A percentile compares a stretch with the other conserved stretches of the same genome.
These are phyloP conservation scores for Macrocentrus cingulum DNA, from an alignment of 1,140 invertebrate genomes.

Conservation along the genomic window DNA sequence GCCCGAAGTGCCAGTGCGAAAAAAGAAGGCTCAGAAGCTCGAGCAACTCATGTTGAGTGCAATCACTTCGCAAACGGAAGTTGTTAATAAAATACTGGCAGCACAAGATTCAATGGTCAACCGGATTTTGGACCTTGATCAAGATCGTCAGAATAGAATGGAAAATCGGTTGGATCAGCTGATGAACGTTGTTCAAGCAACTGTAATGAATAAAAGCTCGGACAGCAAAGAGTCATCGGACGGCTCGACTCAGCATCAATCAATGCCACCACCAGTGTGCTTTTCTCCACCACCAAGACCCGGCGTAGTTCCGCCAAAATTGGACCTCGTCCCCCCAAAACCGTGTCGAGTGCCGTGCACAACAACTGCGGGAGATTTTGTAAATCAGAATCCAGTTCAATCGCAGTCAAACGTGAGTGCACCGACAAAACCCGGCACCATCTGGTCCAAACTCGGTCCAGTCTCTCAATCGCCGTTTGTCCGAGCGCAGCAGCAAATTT, in stretches of 20 bases:
- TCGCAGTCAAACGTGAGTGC: slow-evolving; percentile 49
- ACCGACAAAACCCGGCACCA: slow-evolving; percentile 45
- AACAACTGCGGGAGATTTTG: slow-evolving; percentile 36
- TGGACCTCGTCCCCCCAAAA: slow-evolving; percentile 54
- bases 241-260: background rate
- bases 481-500: slow-evolving; percentile 52
- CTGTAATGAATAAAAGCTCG: slow-evolving; percentile 44
- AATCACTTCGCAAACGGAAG: slow-evolving; percentile 55
- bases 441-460: slow-evolving; percentile 54
- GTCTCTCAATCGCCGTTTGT: slow-evolving; percentile 57
- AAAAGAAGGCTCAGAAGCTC: slow-evolving; percentile 54
- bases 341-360: slow-evolving; percentile 55
- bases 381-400: slow-evolving; percentile 44
- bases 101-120: slow-evolving; percentile 55
- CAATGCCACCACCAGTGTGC: slow-evolving; percentile 43
- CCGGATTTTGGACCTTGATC: slow-evolving; percentile 50
- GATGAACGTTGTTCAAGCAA: slow-evolving; percentile 49
- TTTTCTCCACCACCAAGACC: slow-evolving; percentile 52
- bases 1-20: slow-evolving; percentile 47
- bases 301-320: slow-evolving; percentile 50
- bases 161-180: slow-evolving; percentile 53
- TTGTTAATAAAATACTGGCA: slow-evolving; percentile 55
- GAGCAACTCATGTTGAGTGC: slow-evolving; percentile 52
- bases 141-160: slow-evolving; percentile 51
- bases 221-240: slow-evolving; percentile 33